Percentiles rank a stretch among this genome's conserved stretches.
Evolutionary conservation across 2,888 invertebrate genomes (phyloP).

Genomic region (Subacronicta megacephala): DNA sequence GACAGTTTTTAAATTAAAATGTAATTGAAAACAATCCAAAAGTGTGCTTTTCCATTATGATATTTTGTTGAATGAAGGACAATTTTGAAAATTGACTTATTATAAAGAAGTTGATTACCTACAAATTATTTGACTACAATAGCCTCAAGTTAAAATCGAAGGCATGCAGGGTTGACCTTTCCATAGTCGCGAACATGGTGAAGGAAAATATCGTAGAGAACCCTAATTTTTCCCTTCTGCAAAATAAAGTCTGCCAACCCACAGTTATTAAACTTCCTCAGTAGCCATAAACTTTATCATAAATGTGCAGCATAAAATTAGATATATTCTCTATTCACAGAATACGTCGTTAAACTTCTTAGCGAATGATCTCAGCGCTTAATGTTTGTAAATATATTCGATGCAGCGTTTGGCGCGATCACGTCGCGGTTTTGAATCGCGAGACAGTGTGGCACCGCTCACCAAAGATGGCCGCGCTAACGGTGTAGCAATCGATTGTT

Average conservation of each 20-base stretch:
- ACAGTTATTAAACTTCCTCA: conserved; percentile 31
- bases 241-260: too few relatives aligned
- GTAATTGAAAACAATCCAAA: conserved; percentile 9
- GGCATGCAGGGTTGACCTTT: too few relatives aligned
- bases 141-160: too few relatives aligned
- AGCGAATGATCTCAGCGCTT: conserved; percentile 65
- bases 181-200: too few relatives aligned
- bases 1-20: conserved; percentile 6
- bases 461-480: conserved; percentile 37
- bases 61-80: too few relatives aligned
- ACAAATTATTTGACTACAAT: too few relatives aligned
- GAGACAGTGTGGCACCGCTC: conserved; percentile 54
- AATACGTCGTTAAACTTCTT: conserved; percentile 52
- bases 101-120: too few relatives aligned
- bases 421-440: conserved; percentile 24
- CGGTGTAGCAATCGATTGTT: conserved; percentile 28
- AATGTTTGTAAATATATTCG: conserved; percentile 48
- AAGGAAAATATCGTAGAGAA: too few relatives aligned
- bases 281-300: conserved; percentile 35
- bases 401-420: conserved; percentile 21
- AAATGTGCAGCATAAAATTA: conserved; percentile 33
- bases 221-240: too few relatives aligned
- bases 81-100: too few relatives aligned
- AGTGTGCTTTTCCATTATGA: neutral
- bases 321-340: conserved; percentile 46